Conservation (phyloP, 2,888 invertebrate genomes). For the Linnaemya tessellans region DNA sequence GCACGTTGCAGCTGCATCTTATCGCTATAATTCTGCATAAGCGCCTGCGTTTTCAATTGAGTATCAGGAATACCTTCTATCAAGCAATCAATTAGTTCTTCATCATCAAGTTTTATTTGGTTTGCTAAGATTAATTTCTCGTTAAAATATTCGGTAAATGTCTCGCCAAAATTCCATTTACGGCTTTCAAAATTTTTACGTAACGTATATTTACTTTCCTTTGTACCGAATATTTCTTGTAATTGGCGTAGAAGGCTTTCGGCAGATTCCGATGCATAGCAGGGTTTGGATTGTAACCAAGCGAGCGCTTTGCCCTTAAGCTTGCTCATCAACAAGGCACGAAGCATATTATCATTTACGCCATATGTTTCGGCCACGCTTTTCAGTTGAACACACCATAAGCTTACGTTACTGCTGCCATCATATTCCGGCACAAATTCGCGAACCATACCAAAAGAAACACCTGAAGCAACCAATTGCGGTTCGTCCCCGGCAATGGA, state of each 20-base stretch:
- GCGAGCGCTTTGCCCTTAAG: conserved; percentile 4
- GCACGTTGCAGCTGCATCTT: conserved; percentile 22
- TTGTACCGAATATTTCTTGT: conserved; percentile 7
- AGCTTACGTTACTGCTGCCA: conserved; percentile 1
- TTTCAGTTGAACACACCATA: background rate
- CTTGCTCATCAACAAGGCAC: conserved; percentile 12
- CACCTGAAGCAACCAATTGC: too few relatives aligned
- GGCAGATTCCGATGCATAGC: background rate
- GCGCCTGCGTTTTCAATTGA: conserved; percentile 28
- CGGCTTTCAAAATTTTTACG: background rate
- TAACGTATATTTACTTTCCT: background rate
- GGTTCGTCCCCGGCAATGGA: too few relatives aligned
- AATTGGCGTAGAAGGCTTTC: background rate
- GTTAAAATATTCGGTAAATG: conserved; percentile 35
- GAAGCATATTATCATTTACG: background rate
- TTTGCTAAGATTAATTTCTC: conserved; percentile 31
- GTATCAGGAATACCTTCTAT: conserved; percentile 28
- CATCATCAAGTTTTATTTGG: conserved; percentile 28
- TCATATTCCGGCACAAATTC: conserved; percentile 31
- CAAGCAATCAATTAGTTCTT: conserved; percentile 22
- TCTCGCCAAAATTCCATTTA: background rate
- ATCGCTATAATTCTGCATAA: conserved; percentile 28
- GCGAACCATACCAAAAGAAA: background rate
- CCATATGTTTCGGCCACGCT: background rate
- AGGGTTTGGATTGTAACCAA: conserved; percentile 16